Evolutionary conservation across 2,888 invertebrate genomes (phyloP), one percentile per base, ranked within the genome.

Genomic region (Drosophila koepferae): DNA sequence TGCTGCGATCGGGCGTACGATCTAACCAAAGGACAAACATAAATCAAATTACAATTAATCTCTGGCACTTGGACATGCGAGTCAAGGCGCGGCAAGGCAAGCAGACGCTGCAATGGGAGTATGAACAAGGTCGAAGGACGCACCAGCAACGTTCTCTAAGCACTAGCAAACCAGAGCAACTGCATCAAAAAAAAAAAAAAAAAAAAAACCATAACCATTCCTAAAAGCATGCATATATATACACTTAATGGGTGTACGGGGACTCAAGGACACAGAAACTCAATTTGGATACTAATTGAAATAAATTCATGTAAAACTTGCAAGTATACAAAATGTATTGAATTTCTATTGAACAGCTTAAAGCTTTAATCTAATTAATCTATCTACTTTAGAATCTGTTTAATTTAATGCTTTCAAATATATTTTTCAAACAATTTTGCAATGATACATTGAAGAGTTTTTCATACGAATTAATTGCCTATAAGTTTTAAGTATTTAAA

Each of bases 1-100:
- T 92, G 72, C 91, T 93, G 63, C 92, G 93, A 67, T 93, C 93
- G 9, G 92, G 91, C 8, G 92, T 92, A 56, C 93, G 92, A 86
- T 93, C 93, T 93, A 83, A 75, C 40, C 16, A 18, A 14, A 5
- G 16, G 9, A 31, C n/a, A 64, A n/a, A 41, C 7, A 40, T 40
- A 18, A 31, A 41, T 34, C n/a, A 43, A 55, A 36, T 44, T 9
- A 1, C 16, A 23, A 55, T 74, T 71, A 71, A 31, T 61, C 5
- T 51, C 43, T 6, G 36, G 16, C 31, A 49, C 9, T 23, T 8
- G 6, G 12, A 34, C 34, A 51, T 3, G 1, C 51, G 34, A 31
- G 34, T 31, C 12, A 4, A 8, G 34, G 51, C 34, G n/a, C 2
- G 34, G 51, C 51, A 36, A 51, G 44, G 48, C 77, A 70, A 70